Evolutionary conservation across 37 sponge, comb jelly and placozoan genomes (phyloP), one percentile per base, ranked within the genome.

Genomic region (Chondrilla cf. caribensis): DNA sequence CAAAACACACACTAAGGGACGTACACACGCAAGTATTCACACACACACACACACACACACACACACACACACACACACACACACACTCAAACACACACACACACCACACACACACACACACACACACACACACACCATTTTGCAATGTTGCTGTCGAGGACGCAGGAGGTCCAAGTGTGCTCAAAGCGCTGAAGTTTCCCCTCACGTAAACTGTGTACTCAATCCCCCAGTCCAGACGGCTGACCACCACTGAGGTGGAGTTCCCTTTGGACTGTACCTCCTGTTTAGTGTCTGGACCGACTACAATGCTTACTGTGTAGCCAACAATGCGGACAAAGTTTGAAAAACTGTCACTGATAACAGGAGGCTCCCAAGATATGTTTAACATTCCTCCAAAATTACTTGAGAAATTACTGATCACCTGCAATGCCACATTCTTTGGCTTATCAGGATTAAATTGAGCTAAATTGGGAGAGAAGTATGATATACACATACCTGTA

Each of bases 391-490:
- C 76, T 8, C 76, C 76, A 18, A 41, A 24, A 3, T n/a, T 18
- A 38, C 25, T 42, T 4, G 76, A 73, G 3, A 40, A 22, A 24
- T 73, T 42, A 19, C 76, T 73, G 25, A 73, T 73, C 0, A 40
- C n/a, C 25, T 39, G 21, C 17, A 38, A 2, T 1, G 4, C 18
- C 37, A 85, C 9, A 70, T 92, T 9, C 31, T 62, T 22, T 47
- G 84, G 66, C 85, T 80, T 18, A 54, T 85, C 29, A 60, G 70
- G 43, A 81, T 14, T 19, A 60, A n/a, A 54, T 87, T n/a, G 38
- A 85, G 41, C 54, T 51, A 26, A 42, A 80, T 5, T 38, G 78
- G 24, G 5, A 42, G 42, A 62, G 81, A 79, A 38, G 22, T 39
- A 31, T 17, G 35, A 28, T 40, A 4, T 22, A 11, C 11, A 65